Conservation (phyloP, 2,113 vertebrate species). For the Phainopepla nitens region DNA sequence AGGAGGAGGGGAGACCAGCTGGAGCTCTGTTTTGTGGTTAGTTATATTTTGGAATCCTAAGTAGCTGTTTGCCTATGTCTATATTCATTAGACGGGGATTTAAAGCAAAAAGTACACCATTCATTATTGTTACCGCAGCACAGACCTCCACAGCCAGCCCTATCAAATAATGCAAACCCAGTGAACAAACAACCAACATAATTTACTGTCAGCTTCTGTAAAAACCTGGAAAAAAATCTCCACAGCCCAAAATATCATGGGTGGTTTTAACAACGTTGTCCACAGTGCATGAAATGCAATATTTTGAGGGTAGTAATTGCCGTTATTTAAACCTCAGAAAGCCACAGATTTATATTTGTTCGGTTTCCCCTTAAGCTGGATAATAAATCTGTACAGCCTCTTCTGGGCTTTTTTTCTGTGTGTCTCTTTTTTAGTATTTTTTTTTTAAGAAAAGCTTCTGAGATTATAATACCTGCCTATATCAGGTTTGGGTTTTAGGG, state of each 20-base stretch:
- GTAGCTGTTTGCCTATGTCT: constrained; percentile 51
- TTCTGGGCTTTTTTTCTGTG: background rate
- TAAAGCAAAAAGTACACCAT: constrained; percentile 42
- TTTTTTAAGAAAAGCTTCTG: background rate
- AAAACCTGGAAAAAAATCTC: constrained; percentile 27
- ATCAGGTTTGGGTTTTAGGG: background rate
- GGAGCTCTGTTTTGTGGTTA: constrained; percentile 34
- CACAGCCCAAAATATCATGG: constrained; percentile 18
- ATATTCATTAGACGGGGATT: constrained; percentile 61
- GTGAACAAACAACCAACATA: constrained; percentile 28
- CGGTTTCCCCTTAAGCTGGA: constrained; percentile 34
- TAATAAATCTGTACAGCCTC: constrained; percentile 48
- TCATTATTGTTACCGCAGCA: constrained; percentile 39
- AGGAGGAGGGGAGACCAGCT: background rate
- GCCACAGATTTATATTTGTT: constrained; percentile 48
- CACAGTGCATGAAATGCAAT: constrained; percentile 39
- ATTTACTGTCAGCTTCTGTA: constrained; percentile 34
- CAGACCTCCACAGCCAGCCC: background rate
- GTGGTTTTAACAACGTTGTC: constrained; percentile 43
- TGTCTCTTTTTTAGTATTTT: background rate
- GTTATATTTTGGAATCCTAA: constrained; percentile 45
- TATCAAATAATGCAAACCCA: constrained; percentile 38
- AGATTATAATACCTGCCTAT: constrained; percentile 63
- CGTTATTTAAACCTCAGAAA: constrained; percentile 56
- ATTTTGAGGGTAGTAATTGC: constrained; percentile 59